Base-by-base conservation (phyloP, 2,113 vertebrate genomes). In the Corvus hawaiiensis region DNA sequence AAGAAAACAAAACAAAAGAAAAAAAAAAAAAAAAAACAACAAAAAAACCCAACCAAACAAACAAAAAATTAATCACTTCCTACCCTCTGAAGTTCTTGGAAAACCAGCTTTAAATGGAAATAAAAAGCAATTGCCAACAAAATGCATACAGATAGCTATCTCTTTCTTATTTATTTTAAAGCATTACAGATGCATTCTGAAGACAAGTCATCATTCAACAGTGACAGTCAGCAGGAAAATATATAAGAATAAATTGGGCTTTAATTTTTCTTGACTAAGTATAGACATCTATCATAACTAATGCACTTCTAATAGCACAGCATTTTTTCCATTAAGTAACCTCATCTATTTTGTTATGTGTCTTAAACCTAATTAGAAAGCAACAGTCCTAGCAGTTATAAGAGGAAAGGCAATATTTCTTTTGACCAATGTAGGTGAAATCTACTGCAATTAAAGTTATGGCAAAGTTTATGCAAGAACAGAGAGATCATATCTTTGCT, bases 201-300 rank as follows among this genome's bases (percentile, higher is more conserved):
- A 97, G 96, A 96, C 81, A 96, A 96, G 85, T 93, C 84, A 97
- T 98, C 97, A 94, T 89, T 98, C 95, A 97, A 32, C 73, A 96
- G 55, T 96, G 96, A 97, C 92, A 97, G 75, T 58, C 92, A 95
- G 96, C 87, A 93, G 78, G 84, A 97, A 98, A 97, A 96, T 92
- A 93, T 87, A 66, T 96, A 97, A 95, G 91, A 97, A 97, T 95
- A 97, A 98, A 97, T 95, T 94, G 93, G 26, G 64, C 54, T 97
- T 98, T 98, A 97, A 97, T 97, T 97, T 98, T 97, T 97, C 97
- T 96, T 96, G 83, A 97, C 94, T 97, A 97, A 97, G 76, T 97
- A 95, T 92, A 98, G 95, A 96, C 94, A 97, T 98, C 93, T 97
- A 98, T 97, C 96, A 97, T 96, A 97, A 97, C 96, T 96, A 97